These are phyloP conservation scores for Drosophila nasuta DNA, from an alignment of 1,140 invertebrate genomes.

Conservation along the genomic window DNA sequence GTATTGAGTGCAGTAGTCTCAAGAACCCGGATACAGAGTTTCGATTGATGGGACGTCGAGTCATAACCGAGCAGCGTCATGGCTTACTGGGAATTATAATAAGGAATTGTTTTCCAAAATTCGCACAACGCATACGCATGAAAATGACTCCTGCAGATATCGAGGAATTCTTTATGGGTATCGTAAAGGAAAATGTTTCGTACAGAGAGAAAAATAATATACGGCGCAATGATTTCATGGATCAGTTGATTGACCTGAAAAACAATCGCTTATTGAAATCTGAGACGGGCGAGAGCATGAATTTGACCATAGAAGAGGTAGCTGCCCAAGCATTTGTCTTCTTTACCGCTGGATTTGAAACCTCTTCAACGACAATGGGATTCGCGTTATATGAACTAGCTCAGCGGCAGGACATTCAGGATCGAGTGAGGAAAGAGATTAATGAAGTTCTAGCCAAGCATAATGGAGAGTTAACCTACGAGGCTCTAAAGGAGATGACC, in stretches of 20 bases:
- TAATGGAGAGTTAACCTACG: constrained; percentile 85
- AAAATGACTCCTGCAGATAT: constrained; percentile 85
- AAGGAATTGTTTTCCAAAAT: constrained; percentile 59
- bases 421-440: constrained; percentile 86
- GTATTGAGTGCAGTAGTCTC: constrained; percentile 87
- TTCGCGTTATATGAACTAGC: constrained; percentile 86
- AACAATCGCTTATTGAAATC: constrained; percentile 81
- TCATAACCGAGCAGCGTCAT: constrained; percentile 52
- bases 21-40: constrained; percentile 86
- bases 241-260: constrained; percentile 86
- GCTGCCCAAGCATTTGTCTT: constrained; percentile 86
- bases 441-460: constrained; percentile 79
- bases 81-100: constrained; percentile 28
- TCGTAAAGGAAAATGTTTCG: constrained; percentile 85
- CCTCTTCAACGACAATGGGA: constrained; percentile 86
- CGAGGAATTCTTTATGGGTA: constrained; percentile 85
- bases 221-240: constrained; percentile 86
- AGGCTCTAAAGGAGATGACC: constrained; percentile 85
- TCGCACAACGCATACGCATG: constrained; percentile 52
- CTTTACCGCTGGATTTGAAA: constrained; percentile 88
- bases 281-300: constrained; percentile 57
- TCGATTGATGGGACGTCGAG: constrained; percentile 69
- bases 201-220: constrained; percentile 86
- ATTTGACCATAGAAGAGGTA: constrained; percentile 77
- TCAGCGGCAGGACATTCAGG: constrained; percentile 86